Evolutionary conservation across 92 coral and sea anemone genomes (phyloP).

Genomic region (Parazoanthus atlanticus): DNA sequence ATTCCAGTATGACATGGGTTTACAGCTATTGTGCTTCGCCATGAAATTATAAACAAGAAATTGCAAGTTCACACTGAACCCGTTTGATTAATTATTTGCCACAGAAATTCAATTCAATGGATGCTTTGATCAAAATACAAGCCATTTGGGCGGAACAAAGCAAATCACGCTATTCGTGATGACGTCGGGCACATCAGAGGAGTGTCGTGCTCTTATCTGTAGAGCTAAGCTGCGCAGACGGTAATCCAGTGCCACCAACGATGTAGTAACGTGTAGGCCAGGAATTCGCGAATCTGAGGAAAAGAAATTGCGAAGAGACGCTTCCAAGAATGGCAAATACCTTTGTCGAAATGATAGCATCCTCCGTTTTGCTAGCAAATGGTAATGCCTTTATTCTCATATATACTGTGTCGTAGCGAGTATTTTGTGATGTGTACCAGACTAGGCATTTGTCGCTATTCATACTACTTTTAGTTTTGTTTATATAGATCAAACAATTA

Average conservation of each 20-base stretch:
- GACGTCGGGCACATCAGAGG: slow-evolving; percentile 11
- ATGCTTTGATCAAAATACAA: not conserved
- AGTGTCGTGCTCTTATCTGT: not conserved
- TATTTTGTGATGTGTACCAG: not conserved
- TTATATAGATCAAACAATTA: not conserved
- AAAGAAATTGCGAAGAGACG: not conserved
- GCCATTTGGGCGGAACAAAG: slow-evolving; percentile 8
- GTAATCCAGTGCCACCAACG: not conserved
- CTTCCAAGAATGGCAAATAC: slow-evolving; percentile 22
- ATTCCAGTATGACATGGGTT: no score
- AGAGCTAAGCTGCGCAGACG: not conserved
- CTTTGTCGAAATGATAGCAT: slow-evolving; percentile 16
- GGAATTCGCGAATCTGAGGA: not conserved
- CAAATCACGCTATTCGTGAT: not conserved
- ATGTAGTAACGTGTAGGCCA: not conserved
- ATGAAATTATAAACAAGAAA: no score
- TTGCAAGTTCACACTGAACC: not conserved
- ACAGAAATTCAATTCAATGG: not conserved
- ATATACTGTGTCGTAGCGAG: not conserved
- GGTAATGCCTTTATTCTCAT: slow-evolving; percentile 1
- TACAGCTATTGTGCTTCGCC: no score
- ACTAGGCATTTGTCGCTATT: not conserved
- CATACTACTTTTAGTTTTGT: not conserved
- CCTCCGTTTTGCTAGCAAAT: slow-evolving; percentile 25
- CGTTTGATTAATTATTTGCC: not conserved